A percentile compares a stretch with the other conserved stretches of the same genome.
phyloP scores from a whole-genome alignment of 1,140 invertebrate species.

The Drosophila subpulchrella region DNA sequence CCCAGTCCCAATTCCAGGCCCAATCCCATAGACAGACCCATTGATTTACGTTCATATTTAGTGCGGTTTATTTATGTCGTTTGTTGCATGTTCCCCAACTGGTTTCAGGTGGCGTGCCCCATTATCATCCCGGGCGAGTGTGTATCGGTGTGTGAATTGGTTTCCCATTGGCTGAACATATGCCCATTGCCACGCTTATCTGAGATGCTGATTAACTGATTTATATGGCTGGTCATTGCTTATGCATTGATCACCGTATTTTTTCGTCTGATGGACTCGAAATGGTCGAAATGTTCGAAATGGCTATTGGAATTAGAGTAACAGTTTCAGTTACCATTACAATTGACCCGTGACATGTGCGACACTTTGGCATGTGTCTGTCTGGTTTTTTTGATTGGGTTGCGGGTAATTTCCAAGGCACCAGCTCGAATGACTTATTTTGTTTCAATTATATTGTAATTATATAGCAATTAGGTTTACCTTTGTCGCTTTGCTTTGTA shows the following conservation, averaged over 20 bases:
- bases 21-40: constrained; percentile 20
- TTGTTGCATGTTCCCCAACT: constrained; percentile 56
- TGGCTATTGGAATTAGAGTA: constrained; percentile 22
- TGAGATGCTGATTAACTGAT: constrained; percentile 79
- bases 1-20: not conserved
- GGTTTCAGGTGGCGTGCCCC: constrained; percentile 56
- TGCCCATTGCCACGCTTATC: constrained; percentile 55
- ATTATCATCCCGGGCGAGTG: constrained; percentile 31
- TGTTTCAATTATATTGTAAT: constrained; percentile 67
- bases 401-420: constrained; percentile 55
- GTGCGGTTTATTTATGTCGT: constrained; percentile 59
- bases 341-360: constrained; percentile 57
- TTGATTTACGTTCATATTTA: constrained; percentile 80
- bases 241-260: constrained; percentile 76
- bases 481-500: constrained; percentile 39
- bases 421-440: constrained; percentile 40
- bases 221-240: constrained; percentile 74
- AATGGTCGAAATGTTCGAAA: not conserved
- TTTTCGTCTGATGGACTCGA: constrained; percentile 28
- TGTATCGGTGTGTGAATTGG: constrained; percentile 28
- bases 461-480: constrained; percentile 71
- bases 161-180: constrained; percentile 55
- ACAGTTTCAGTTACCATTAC: constrained; percentile 33
- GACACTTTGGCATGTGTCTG: constrained; percentile 38
- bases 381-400: not conserved